Conservation (phyloP, 2,888 invertebrate species). For the Saturnia japonica region DNA sequence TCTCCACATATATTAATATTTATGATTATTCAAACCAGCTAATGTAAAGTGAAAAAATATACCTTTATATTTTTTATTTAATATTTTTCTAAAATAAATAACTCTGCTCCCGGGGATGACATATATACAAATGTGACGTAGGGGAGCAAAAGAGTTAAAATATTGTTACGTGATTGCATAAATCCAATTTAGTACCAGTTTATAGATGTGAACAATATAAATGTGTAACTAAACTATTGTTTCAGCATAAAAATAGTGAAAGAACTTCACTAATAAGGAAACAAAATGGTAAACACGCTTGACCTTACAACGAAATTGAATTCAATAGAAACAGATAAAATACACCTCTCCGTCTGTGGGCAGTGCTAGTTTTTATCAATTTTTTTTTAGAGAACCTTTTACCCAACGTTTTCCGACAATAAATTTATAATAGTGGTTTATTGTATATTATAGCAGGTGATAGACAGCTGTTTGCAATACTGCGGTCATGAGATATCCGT, state of each 20-base stretch:
- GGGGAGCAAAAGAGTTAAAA: background rate
- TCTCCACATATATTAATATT: background rate
- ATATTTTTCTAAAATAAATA: no score
- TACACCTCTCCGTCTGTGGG: background rate
- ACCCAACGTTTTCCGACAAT: constrained; percentile 32
- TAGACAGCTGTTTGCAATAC: constrained; percentile 47
- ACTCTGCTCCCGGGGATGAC: no score
- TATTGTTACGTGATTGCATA: background rate
- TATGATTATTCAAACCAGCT: background rate
- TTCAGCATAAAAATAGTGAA: background rate
- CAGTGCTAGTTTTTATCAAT: background rate
- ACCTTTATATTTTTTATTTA: background rate
- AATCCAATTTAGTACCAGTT: background rate
- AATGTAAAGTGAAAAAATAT: background rate
- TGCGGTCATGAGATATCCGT: constrained; percentile 47
- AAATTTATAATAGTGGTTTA: constrained; percentile 35
- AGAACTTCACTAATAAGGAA: background rate
- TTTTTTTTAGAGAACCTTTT: background rate
- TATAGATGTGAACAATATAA: background rate
- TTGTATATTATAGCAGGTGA: constrained; percentile 37
- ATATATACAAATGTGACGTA: no score
- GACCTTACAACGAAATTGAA: background rate
- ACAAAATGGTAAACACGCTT: background rate
- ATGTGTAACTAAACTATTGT: background rate
- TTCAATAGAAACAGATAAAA: background rate